A percentile compares a stretch with the other conserved stretches of the same genome.
These are phyloP conservation scores for Sphaeramia orbicularis DNA, from an alignment of 2,797 vertebrate species.

Conservation along the genomic window DNA sequence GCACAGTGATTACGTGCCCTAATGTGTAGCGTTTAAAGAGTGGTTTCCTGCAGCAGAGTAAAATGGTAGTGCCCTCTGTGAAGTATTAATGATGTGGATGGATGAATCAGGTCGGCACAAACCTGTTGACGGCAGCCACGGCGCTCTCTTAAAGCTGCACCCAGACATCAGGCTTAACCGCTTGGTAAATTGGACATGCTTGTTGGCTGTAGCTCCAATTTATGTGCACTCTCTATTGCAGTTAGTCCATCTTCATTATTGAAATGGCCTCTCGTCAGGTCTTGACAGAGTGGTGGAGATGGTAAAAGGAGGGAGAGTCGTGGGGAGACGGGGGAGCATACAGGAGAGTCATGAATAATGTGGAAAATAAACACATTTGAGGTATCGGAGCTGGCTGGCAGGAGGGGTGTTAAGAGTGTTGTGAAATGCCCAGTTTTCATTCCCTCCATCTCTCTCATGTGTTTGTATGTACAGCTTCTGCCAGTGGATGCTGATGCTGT, in stretches of 20 bases:
- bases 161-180: slow-evolving; percentile 81
- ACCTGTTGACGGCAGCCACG: slow-evolving; percentile 70
- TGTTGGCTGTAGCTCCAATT: slow-evolving; percentile 81
- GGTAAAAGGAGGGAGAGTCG: slow-evolving; percentile 47
- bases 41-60: slow-evolving; percentile 73
- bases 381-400: slow-evolving; percentile 55
- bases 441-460: slow-evolving; percentile 47
- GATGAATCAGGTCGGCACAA: slow-evolving; percentile 71
- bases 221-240: slow-evolving; percentile 82
- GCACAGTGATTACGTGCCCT: slow-evolving; percentile 70
- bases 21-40: slow-evolving; percentile 78
- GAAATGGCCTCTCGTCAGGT: slow-evolving; percentile 80
- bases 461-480: slow-evolving; percentile 71
- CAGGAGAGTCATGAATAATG: slow-evolving; percentile 79
- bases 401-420: slow-evolving; percentile 62
- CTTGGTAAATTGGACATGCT: slow-evolving; percentile 85
- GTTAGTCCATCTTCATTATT: slow-evolving; percentile 85
- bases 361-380: slow-evolving; percentile 79
- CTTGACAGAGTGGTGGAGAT: slow-evolving; percentile 72
- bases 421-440: slow-evolving; percentile 67
- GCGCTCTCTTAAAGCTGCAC: slow-evolving; percentile 71
- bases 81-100: slow-evolving; percentile 83
- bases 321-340: slow-evolving; percentile 13
- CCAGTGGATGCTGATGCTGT: slow-evolving; percentile 74
- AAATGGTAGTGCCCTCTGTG: slow-evolving; percentile 78